Conservation (phyloP, 2,888 invertebrate genomes). For the Parasteatoda lunata region DNA sequence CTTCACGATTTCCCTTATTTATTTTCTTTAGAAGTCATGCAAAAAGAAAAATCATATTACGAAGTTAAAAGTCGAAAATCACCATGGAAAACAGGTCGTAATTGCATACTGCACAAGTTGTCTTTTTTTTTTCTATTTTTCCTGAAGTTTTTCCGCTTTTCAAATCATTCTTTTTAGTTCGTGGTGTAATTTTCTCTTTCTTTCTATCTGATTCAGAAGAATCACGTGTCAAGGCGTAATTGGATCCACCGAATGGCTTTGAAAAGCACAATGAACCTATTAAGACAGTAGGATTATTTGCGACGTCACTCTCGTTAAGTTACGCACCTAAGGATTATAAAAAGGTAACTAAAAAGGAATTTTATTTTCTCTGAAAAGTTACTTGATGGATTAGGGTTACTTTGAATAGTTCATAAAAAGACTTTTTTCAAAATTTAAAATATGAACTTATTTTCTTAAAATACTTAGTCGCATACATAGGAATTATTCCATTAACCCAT, state of each 20-base stretch:
- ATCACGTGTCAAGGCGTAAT: constrained; percentile 47
- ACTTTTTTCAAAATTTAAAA: no score
- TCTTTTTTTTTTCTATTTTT: constrained; percentile 12
- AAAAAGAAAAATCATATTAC: constrained; percentile 20
- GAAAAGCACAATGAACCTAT: constrained; percentile 47
- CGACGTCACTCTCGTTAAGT: constrained; percentile 13
- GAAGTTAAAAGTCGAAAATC: constrained; percentile 32
- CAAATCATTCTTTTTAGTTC: not conserved
- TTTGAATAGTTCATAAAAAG: no score
- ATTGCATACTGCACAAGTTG: constrained; percentile 15
- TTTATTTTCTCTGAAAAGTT: no score
- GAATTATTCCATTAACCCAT: no score
- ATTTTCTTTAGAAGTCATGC: no score
- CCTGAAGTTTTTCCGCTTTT: constrained; percentile 1
- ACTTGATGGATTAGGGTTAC: no score
- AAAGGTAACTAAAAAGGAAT: no score
- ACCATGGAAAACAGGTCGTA: constrained; percentile 35
- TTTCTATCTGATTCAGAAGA: constrained; percentile 1
- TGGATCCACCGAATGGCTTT: constrained; percentile 40
- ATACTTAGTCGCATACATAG: no score
- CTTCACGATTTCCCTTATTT: no score
- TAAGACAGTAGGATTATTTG: constrained; percentile 44
- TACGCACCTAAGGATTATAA: not conserved
- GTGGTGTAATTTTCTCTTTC: constrained; percentile 8
- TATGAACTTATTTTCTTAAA: no score